Conservation (phyloP, 2,797 vertebrate genomes). For the Labeo calbasu region DNA sequence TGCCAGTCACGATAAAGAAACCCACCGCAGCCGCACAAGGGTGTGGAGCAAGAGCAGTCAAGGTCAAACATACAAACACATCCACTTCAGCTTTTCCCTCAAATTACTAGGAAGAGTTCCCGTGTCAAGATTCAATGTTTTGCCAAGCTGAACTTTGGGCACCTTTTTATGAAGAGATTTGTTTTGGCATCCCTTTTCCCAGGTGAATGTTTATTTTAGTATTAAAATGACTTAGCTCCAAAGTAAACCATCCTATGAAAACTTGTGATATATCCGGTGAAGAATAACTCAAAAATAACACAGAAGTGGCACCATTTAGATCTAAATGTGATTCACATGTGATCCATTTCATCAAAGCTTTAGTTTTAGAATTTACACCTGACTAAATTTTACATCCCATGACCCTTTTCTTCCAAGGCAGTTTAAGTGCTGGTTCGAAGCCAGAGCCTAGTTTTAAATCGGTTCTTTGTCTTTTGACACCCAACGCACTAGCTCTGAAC, state of each 20-base stretch:
- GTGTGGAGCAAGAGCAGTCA: slow-evolving; percentile 3
- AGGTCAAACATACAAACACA: slow-evolving; percentile 2
- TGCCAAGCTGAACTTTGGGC: slow-evolving; percentile 69
- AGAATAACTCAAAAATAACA: slow-evolving; percentile 70
- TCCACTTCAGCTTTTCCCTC: slow-evolving; percentile 54
- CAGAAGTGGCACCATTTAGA: slow-evolving; percentile 68
- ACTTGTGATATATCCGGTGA: slow-evolving; percentile 71
- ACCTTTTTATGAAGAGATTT: slow-evolving; percentile 75
- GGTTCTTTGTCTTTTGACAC: no score
- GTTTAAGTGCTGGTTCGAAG: no score
- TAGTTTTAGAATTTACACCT: neutral
- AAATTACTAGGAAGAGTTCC: slow-evolving; percentile 66
- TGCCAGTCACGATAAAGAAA: slow-evolving; percentile 50
- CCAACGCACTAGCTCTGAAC: no score
- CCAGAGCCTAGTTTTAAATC: no score
- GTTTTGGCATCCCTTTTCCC: slow-evolving; percentile 75
- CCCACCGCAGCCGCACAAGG: neutral
- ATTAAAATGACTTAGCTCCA: slow-evolving; percentile 75
- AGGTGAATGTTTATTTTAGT: slow-evolving; percentile 81
- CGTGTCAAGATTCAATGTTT: slow-evolving; percentile 73
- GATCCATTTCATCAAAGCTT: slow-evolving; percentile 28
- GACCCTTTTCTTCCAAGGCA: no score
- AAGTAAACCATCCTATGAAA: slow-evolving; percentile 78
- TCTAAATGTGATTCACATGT: neutral
- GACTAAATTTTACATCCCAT: neutral